Base-by-base conservation (phyloP, 2,797 vertebrate genomes). In the Helarctos malayanus region DNA sequence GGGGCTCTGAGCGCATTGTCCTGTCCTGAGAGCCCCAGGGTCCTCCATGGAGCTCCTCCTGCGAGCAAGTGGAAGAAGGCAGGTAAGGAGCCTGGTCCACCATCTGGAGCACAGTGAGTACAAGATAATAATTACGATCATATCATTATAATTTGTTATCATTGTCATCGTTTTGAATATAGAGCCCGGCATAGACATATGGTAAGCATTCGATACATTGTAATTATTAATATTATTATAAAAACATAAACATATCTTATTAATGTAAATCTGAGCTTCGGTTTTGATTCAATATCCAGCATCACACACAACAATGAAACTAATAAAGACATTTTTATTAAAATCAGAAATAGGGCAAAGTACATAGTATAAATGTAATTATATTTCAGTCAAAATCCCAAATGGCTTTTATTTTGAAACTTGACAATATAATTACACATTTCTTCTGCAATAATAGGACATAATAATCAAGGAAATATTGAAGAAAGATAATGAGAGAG, bases 401-500 rank as follows among this genome's bases (percentile, higher is more conserved):
- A 95, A 87, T 75, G 73, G n/a, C 84, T 97, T 91, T 97, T 93
- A 94, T 93, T 96, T 95, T 96, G 61, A 96, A 81, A 91, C 57
- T 80, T 95, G 87, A 90, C 90, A 94, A 75, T 95, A 65, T 94
- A 94, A 97, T 97, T 96, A 92, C 73, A 92, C 57, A 97, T 91
- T 98, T 95, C 80, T 96, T 86, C 27, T 83, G 81, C 27, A 90
- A 93, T 71, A 93, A 78, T 92, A 88, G 92, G 68, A 80, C 3
- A 78, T 75, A 85, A 93, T 94, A 94, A 94, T 88, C 41, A 89
- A 90, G 57, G 45, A 95, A 82, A 92, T 56, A 75, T 19, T 52
- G 73, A 95, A 73, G 83, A 88, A 65, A 92, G 45, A 86, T 29
- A 90, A 96, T 91, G 73, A 95, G 65, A 90, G 68, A 86, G 7